A percentile compares a stretch with the other conserved stretches of the same genome.
phyloP scores from a whole-genome alignment of 2,797 vertebrate species.

The Phrynocephalus guinanensis region DNA sequence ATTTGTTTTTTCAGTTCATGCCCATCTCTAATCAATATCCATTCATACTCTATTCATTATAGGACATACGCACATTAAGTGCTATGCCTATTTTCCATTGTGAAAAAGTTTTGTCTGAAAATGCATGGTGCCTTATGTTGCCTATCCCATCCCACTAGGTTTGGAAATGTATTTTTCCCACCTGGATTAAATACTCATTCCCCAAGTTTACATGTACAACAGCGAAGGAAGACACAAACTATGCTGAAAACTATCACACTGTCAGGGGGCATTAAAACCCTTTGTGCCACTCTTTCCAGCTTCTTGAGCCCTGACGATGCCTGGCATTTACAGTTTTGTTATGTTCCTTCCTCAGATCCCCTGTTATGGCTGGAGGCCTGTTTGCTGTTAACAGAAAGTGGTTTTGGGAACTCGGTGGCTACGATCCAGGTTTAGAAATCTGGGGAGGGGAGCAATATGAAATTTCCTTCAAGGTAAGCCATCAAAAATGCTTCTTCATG shows the following conservation, averaged over 20 bases:
- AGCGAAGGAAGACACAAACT: neutral
- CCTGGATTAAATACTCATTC: neutral
- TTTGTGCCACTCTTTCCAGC: neutral
- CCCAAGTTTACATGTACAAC: neutral
- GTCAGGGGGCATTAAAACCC: neutral
- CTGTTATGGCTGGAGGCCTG: slow-evolving; percentile 91
- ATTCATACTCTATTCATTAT: slow-evolving; percentile 34
- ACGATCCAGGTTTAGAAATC: slow-evolving; percentile 91
- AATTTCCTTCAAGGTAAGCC: slow-evolving; percentile 90
- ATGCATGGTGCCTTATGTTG: neutral
- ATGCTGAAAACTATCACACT: neutral
- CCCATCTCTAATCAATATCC: slow-evolving; percentile 1
- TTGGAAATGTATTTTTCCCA: neutral
- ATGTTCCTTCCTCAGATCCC: slow-evolving; percentile 81
- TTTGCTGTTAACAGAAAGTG: slow-evolving; percentile 87
- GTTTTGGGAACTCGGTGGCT: slow-evolving; percentile 92
- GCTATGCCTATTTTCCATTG: slow-evolving; percentile 32
- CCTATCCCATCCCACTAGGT: neutral
- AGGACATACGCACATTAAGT: neutral
- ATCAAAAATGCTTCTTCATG: neutral
- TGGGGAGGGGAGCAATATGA: slow-evolving; percentile 94
- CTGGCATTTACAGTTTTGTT: slow-evolving; percentile 40
- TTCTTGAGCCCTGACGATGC: neutral
- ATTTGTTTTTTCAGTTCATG: too few relatives aligned
- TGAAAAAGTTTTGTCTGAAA: slow-evolving; percentile 12